A percentile compares a stretch with the other conserved stretches of the same genome.
phyloP scores from a whole-genome alignment of 2,113 vertebrate species.

The Xyrauchen texanus region DNA sequence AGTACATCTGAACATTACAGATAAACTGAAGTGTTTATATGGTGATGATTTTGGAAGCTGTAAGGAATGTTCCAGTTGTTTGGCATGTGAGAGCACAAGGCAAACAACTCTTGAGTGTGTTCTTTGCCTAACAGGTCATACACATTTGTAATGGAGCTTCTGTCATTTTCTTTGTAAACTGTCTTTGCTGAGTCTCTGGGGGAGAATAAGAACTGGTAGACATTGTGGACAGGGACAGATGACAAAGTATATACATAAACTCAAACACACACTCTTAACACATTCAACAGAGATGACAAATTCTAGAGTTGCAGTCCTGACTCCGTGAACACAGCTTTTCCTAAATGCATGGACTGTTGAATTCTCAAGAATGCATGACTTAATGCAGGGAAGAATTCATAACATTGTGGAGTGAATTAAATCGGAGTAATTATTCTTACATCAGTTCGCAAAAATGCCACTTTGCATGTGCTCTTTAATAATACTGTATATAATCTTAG shows the following conservation, averaged over 20 bases:
- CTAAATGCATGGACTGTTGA: constrained; percentile 1
- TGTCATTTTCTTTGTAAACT: neutral
- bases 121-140: neutral
- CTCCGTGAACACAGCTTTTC: neutral
- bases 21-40: constrained; percentile 27
- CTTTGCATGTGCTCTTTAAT: neutral
- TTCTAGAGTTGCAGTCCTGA: neutral
- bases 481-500: too few relatives aligned
- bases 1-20: constrained; percentile 25
- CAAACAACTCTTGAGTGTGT: constrained; percentile 2
- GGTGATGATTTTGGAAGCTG: constrained; percentile 3
- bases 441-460: neutral
- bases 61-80: constrained; percentile 19
- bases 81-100: neutral
- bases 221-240: neutral
- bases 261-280: neutral
- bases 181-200: neutral
- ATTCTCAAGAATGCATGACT: constrained; percentile 20
- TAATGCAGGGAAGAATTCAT: neutral
- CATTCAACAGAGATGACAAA: neutral
- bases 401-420: neutral
- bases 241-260: neutral
- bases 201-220: neutral
- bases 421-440: neutral
- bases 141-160: neutral